Evolutionary conservation across 2,797 vertebrate species (phyloP), one percentile per base, ranked within the genome.

Genomic region (Tadarida brasiliensis): DNA sequence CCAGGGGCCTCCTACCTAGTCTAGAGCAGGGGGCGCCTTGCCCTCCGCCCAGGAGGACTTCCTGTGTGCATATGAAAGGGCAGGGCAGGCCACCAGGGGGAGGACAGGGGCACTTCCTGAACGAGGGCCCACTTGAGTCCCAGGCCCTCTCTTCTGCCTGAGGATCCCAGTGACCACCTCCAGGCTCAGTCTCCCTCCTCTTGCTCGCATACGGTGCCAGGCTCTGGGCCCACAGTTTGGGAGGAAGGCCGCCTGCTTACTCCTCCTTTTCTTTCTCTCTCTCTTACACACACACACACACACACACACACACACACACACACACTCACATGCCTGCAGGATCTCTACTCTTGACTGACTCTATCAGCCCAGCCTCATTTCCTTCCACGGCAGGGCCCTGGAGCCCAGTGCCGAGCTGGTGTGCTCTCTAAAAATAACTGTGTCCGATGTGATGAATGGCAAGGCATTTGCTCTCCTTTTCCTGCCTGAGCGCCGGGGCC

Each of bases 351-450:
- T 77, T 47, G 44, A 92, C 68, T 49, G 59, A 54, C 54, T 94
- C 78, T 74, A 73, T 91, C 86, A 6, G 63, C 63, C 39, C 73
- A 74, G 78, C 59, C 91, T 90, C 68, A 20, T 94, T 92, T 95
- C 96, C 85, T 94, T 90, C 94, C 84, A 71, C 2, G 1, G 95
- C 95, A 85, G 87, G 96, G 94, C 63, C 84, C 93, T 76, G 63
- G 91, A 96, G 95, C 87, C 90, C 94, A 67, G 94, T 1, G 3
- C 87, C 8, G 70, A 94, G 91, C 95, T 94, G 93, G 84, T 73
- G 95, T 65, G 61, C 39, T 70, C 96, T 95, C 97, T 97, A 98
- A 97, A 98, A 96, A 97, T 97, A 98, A 78, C 97, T 30, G 2
- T 57, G 96, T 97, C 95, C 15, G 0, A 44, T 0, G 71, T 97